These are phyloP conservation scores for Acrocephalus arundinaceus DNA, from an alignment of 2,113 vertebrate species.

Conservation along the genomic window DNA sequence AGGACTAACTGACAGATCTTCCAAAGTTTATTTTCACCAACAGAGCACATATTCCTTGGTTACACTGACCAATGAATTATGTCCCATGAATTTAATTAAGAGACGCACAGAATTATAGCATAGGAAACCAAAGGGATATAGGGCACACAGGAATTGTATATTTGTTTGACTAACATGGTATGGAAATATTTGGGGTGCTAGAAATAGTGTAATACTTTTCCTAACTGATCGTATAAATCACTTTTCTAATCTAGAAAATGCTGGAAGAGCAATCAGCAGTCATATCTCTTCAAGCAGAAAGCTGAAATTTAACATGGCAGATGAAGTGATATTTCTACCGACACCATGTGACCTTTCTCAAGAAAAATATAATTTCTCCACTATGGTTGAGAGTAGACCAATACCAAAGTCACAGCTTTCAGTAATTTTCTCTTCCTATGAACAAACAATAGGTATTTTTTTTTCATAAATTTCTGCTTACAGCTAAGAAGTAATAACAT, in stretches of 20 bases:
- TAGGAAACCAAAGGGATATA: neutral
- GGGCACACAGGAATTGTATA: neutral
- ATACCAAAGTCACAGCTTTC: conserved; percentile 76
- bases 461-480: neutral
- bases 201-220: neutral
- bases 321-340: conserved; percentile 57
- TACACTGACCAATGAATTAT: neutral
- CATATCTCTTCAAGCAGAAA: conserved; percentile 21
- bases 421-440: conserved; percentile 81
- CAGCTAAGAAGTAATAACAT: neutral
- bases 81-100: neutral
- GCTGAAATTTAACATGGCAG: conserved; percentile 73
- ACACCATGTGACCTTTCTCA: conserved; percentile 76
- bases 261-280: conserved; percentile 11
- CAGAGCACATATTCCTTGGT: neutral
- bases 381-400: conserved; percentile 76
- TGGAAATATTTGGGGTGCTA: neutral
- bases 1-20: neutral
- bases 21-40: neutral
- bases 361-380: conserved; percentile 77
- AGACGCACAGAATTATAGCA: neutral
- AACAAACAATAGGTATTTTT: conserved; percentile 85
- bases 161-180: neutral
- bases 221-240: neutral
- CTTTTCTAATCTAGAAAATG: conserved; percentile 55